Evolutionary conservation across 2,797 vertebrate species (phyloP).

Genomic region (Sebastes wilsoni): DNA sequence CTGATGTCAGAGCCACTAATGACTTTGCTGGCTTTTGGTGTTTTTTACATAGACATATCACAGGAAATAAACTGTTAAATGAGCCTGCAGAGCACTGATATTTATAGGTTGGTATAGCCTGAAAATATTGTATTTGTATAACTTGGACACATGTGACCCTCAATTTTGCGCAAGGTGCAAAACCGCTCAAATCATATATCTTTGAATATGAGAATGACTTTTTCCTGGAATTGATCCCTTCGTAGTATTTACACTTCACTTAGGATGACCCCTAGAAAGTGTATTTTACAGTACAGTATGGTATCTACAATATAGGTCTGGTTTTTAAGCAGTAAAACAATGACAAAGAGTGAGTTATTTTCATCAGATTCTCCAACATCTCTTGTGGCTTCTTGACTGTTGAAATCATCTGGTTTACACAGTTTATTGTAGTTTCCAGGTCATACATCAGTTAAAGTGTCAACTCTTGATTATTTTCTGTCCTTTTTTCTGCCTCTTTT

Average conservation of each 20-base stretch:
- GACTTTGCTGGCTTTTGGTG: slow-evolving; percentile 60
- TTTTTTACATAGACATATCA: slow-evolving; percentile 59
- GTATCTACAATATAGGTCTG: neutral
- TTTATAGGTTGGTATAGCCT: slow-evolving; percentile 50
- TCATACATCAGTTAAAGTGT: slow-evolving; percentile 10
- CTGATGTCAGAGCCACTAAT: slow-evolving; percentile 70
- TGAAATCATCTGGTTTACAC: neutral
- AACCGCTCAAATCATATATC: slow-evolving; percentile 29
- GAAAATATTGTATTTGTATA: slow-evolving; percentile 43
- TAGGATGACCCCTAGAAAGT: slow-evolving; percentile 9
- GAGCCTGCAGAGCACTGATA: slow-evolving; percentile 38
- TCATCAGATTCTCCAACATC: neutral
- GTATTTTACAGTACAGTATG: neutral
- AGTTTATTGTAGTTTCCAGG: slow-evolving; percentile 20
- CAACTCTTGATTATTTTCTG: neutral
- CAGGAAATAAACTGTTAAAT: slow-evolving; percentile 59
- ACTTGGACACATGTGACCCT: slow-evolving; percentile 30
- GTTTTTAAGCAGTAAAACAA: slow-evolving; percentile 17
- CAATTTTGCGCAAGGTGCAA: slow-evolving; percentile 35
- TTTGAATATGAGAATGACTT: slow-evolving; percentile 26
- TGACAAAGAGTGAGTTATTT: neutral
- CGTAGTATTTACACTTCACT: slow-evolving; percentile 15
- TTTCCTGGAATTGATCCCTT: slow-evolving; percentile 32
- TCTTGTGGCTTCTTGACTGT: neutral
- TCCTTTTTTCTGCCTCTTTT: slow-evolving; percentile 28